Base-by-base conservation (phyloP, 92 coral and sea anemone genomes). In the Metridium senile region DNA sequence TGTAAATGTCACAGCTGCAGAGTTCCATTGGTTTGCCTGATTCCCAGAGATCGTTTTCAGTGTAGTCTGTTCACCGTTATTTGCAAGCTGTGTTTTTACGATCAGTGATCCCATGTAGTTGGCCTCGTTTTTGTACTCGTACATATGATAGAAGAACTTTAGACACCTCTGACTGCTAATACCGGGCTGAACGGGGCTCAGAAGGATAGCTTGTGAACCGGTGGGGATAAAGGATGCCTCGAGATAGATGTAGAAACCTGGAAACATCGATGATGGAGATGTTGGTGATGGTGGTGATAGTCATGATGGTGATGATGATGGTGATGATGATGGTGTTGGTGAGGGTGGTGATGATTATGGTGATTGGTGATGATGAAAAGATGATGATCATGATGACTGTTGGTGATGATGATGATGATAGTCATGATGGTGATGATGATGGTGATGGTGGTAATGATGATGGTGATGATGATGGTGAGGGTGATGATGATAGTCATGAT, bases 1-100 rank as follows among this genome's bases (percentile, higher is more conserved):
- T 26, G 74, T 34, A 17, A 62, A 58, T 11, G 87, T 68, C 1
- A 83, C 1, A 22, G 67, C 74, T 26, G 68, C 77, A 1, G 59
- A 31, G 53, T 75, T 57, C 87, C 87, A 83, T 26, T 62, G 73
- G 58, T 83, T 76, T 71, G 82, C 87, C 39, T 76, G 73, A 65
- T 83, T 83, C 45, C 82, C 87, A 45, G 82, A 54, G 26, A 75
- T 58, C 22, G 73, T 59, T 78, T 78, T 73, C 51, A 62, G 31
- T 17, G 52, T 70, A 23, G 31, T 56, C 16, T 28, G 33, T 28
- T 49, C 8, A 9, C 71, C 71, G 9, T 46, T 68, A 49, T 16
- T 58, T 32, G 33, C 76, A 25, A 25, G 59, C 18, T 76, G 57
- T 32, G 58, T 76, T 26, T 80, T 73, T 17, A 76, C 76, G 22